Evolutionary conservation across 2,113 vertebrate genomes (phyloP).

Genomic region (Chascanopsetta lugubris): DNA sequence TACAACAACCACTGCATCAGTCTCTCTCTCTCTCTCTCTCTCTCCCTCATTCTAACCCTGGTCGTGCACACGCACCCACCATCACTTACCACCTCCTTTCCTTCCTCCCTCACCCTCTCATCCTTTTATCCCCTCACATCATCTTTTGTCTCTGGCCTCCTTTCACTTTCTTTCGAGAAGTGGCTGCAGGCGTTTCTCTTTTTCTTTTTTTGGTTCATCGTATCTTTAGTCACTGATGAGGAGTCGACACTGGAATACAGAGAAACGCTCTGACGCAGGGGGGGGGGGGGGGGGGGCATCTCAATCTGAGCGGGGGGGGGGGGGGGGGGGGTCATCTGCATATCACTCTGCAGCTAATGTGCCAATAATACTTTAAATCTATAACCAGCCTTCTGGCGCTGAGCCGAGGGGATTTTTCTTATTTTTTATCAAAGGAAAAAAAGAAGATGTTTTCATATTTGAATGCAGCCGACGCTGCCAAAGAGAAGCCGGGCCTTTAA

Average conservation of each 20-base stretch:
- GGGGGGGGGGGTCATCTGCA: conserved; percentile 7
- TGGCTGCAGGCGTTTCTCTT: conserved; percentile 55
- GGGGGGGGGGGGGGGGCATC: conserved; percentile 1
- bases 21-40: conserved; percentile 19
- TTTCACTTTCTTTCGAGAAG: conserved; percentile 56
- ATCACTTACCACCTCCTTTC: conserved; percentile 60
- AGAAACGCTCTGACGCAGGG: not conserved
- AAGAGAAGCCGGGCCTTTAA: not conserved
- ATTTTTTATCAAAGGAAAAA: not conserved
- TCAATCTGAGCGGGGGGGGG: not conserved
- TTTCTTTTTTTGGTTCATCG: conserved; percentile 23
- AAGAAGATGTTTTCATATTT: not conserved
- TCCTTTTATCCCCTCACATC: conserved; percentile 70
- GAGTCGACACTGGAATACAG: conserved; percentile 26
- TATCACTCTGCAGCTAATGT: conserved; percentile 27
- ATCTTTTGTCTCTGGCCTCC: conserved; percentile 74
- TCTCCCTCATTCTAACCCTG: conserved; percentile 30
- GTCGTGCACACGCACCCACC: conserved; percentile 15
- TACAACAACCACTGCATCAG: conserved; percentile 44
- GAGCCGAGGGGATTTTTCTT: too few relatives aligned
- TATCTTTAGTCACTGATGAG: conserved; percentile 55
- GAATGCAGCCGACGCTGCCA: not conserved
- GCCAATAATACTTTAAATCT: not conserved
- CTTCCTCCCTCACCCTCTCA: conserved; percentile 66
- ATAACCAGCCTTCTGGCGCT: not conserved